phyloP scores from a whole-genome alignment of 2,113 vertebrate genomes.

The Stercorarius parasiticus region DNA sequence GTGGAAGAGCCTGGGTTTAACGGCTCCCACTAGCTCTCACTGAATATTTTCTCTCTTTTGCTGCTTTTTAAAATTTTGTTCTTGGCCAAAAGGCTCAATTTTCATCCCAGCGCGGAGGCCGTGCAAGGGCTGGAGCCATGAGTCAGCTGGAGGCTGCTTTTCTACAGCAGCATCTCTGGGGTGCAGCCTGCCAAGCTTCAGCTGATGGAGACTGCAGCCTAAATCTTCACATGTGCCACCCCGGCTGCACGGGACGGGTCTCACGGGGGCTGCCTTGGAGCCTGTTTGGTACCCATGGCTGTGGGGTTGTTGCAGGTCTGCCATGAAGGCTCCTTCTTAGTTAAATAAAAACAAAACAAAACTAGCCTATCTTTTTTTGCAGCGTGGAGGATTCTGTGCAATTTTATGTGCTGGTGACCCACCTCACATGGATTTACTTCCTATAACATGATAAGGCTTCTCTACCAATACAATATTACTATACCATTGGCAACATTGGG shows the following conservation, averaged over 20 bases:
- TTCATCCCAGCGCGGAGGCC: background rate
- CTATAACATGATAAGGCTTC: background rate
- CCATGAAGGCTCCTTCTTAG: background rate
- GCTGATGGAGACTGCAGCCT: background rate
- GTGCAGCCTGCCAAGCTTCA: background rate
- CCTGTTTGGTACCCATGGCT: background rate
- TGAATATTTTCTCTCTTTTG: background rate
- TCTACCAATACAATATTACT: too few species aligned
- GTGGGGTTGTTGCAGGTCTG: background rate
- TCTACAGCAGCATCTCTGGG: background rate
- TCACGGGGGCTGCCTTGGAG: background rate
- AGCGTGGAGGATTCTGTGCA: background rate
- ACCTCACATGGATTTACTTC: background rate
- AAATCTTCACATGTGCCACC: rapidly evolving
- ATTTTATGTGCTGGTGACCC: background rate
- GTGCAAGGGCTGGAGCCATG: background rate
- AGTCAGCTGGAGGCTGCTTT: background rate
- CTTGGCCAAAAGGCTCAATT: background rate
- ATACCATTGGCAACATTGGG: background rate
- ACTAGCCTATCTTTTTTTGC: background rate
- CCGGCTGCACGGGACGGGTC: rapidly evolving
- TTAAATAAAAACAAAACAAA: background rate
- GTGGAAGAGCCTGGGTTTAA: background rate
- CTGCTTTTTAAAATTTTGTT: background rate
- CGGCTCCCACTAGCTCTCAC: background rate